Evolutionary conservation across 1,140 invertebrate species (phyloP).

Genomic region (Fopius arisanus): DNA sequence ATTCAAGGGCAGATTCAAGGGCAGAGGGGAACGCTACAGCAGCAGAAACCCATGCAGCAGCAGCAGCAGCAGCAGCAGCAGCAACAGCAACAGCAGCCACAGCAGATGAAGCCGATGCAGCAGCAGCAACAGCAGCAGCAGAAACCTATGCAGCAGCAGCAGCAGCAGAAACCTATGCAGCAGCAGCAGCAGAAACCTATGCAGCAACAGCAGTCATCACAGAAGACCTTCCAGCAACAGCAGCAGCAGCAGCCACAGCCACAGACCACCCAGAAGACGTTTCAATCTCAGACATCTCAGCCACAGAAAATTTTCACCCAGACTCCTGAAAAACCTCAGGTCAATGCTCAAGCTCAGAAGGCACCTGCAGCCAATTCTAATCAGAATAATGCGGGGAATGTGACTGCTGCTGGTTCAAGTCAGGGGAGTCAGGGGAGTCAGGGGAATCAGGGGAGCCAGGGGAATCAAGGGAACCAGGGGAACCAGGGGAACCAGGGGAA

Average conservation of each 20-base stretch:
- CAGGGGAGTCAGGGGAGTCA: too few species aligned
- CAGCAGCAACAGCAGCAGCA: constrained; percentile 22
- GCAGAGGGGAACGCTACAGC: background rate
- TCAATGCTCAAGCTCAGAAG: constrained; percentile 9
- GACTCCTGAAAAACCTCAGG: background rate
- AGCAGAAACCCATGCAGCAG: constrained; percentile 28
- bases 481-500: too few species aligned
- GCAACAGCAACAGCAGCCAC: constrained; percentile 24
- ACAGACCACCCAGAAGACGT: background rate
- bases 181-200: background rate
- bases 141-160: constrained; percentile 27
- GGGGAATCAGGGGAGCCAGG: too few species aligned
- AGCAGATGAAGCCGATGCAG: constrained; percentile 24
- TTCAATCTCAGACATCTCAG: constrained; percentile 4
- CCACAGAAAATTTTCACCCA: constrained; percentile 58
- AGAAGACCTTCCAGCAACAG: constrained; percentile 1
- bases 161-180: background rate
- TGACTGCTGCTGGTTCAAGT: constrained; percentile 14
- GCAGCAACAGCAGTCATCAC: constrained; percentile 2
- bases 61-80: constrained; percentile 30
- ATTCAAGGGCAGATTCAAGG: constrained; percentile 28
- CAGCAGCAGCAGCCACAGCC: background rate
- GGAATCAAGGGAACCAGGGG: too few species aligned
- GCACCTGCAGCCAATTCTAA: background rate
- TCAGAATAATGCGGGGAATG: background rate